These are phyloP conservation scores for Phalacrocorax carbo DNA, from an alignment of 2,113 vertebrate species.

Conservation along the genomic window DNA sequence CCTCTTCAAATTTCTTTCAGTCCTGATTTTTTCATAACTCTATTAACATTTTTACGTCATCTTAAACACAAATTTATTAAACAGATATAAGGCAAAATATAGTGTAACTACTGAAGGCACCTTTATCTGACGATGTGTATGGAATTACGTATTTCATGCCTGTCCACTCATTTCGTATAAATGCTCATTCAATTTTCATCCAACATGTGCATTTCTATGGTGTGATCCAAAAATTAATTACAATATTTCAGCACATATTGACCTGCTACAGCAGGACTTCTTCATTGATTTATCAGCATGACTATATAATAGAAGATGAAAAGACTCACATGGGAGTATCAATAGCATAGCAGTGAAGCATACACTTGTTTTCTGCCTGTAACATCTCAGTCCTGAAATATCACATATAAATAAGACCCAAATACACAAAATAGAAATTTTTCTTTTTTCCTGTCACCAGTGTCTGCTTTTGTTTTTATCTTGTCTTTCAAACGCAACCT, in stretches of 20 bases:
- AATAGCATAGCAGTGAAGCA: not conserved
- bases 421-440: not conserved
- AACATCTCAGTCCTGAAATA: not conserved
- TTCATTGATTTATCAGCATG: not conserved
- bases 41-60: not conserved
- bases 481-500: not conserved
- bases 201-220: not conserved
- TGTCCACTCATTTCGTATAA: not conserved
- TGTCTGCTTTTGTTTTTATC: not conserved
- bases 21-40: not conserved
- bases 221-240: not conserved
- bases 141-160: not conserved
- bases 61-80: not conserved
- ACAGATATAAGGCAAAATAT: not conserved
- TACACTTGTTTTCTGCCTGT: not conserved
- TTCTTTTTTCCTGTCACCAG: not conserved
- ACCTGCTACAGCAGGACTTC: not conserved
- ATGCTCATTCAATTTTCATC: not conserved
- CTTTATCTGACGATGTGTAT: not conserved
- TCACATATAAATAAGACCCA: not conserved
- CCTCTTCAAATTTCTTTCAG: not conserved
- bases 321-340: not conserved
- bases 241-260: not conserved
- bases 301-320: not conserved
- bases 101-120: not conserved